These are phyloP conservation scores for Mythimna lalbum DNA, from an alignment of 2,888 invertebrate genomes.

Conservation along the genomic window DNA sequence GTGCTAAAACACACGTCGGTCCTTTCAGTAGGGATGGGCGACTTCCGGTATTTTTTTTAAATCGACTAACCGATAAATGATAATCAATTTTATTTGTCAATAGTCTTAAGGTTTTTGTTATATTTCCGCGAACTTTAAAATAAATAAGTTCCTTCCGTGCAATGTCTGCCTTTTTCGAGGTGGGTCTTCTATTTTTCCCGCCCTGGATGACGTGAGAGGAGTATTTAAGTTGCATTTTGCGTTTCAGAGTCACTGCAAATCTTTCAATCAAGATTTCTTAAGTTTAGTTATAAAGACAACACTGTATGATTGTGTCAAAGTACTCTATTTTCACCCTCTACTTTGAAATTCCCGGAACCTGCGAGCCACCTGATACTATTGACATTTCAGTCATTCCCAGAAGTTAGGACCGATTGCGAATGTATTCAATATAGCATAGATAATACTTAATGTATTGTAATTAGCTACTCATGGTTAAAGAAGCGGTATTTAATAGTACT, in stretches of 20 bases:
- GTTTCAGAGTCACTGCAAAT: too few relatives aligned
- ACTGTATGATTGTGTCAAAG: not conserved
- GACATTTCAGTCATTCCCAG: constrained; percentile 33
- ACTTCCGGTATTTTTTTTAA: not conserved
- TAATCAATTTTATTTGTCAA: not conserved
- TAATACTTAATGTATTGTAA: constrained; percentile 64
- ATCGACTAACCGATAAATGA: constrained; percentile 5
- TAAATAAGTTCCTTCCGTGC: not conserved
- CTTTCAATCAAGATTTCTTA: too few relatives aligned
- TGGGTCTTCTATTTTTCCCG: not conserved
- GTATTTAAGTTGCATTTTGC: too few relatives aligned
- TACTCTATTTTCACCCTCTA: not conserved
- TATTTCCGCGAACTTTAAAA: not conserved
- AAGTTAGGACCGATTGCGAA: constrained; percentile 18
- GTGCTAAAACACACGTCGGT: not conserved
- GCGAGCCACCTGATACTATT: constrained; percentile 35
- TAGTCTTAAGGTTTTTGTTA: not conserved
- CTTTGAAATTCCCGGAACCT: constrained; percentile 1
- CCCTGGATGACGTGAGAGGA: too few relatives aligned
- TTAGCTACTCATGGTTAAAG: constrained; percentile 68
- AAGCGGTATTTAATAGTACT: constrained; percentile 67
- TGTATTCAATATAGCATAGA: constrained; percentile 26
- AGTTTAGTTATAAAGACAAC: too few relatives aligned
- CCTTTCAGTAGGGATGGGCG: not conserved
- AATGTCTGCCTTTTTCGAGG: not conserved